Conservation (phyloP, 2,888 invertebrate species). For the Sphecodes monilicornis region DNA sequence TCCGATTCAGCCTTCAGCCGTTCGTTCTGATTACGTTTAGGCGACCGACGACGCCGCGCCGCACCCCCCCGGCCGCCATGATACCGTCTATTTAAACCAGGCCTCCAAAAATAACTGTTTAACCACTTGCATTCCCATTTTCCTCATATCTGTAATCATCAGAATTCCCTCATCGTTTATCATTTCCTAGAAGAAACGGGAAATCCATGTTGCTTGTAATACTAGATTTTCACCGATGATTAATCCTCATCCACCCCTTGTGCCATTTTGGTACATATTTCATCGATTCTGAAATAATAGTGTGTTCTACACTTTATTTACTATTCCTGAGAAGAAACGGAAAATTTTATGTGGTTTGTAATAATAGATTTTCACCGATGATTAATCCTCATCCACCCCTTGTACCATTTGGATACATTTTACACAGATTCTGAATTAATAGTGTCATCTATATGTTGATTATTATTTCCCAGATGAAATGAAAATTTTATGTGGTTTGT, state of each 20-base stretch:
- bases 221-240: background rate
- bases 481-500: too few relatives aligned
- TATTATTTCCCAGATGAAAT: too few relatives aligned
- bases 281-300: background rate
- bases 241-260: background rate
- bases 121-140: background rate
- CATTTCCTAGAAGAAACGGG: background rate
- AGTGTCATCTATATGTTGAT: too few relatives aligned
- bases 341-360: too few relatives aligned
- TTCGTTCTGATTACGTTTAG: conserved; percentile 2
- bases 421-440: too few relatives aligned
- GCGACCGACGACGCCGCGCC: background rate
- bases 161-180: background rate
- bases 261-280: background rate
- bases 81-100: background rate
- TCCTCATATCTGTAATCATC: background rate
- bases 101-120: background rate
- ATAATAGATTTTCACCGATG: too few relatives aligned
- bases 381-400: too few relatives aligned
- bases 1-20: conserved; percentile 11
- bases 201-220: background rate
- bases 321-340: too few relatives aligned
- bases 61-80: background rate
- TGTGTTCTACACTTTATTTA: too few relatives aligned
- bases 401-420: too few relatives aligned